phyloP scores from a whole-genome alignment of 2,797 vertebrate genomes.

The Rhinoraja longicauda region DNA sequence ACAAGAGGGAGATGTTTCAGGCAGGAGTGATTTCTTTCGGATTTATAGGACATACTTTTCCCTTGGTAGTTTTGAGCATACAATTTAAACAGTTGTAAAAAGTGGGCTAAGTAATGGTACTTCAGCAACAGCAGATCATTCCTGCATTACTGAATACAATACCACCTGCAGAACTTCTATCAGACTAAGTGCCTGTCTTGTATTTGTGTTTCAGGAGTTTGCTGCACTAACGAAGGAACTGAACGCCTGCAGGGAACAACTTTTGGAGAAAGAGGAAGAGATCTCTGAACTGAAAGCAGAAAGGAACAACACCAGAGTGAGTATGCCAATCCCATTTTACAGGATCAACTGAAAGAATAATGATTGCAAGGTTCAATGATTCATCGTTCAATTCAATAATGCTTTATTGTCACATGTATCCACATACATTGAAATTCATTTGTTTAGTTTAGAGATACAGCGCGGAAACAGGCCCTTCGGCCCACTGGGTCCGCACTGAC shows the following conservation, averaged over 20 bases:
- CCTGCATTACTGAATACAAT: no score
- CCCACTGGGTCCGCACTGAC: no score
- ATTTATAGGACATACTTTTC: background rate
- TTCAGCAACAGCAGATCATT: no score
- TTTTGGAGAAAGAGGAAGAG: slow-evolving; percentile 92
- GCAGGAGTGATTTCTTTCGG: background rate
- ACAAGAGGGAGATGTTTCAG: background rate
- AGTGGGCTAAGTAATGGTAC: background rate
- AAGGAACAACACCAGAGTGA: slow-evolving; percentile 92
- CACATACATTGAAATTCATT: no score
- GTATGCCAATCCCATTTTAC: slow-evolving; percentile 40
- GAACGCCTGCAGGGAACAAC: slow-evolving; percentile 85
- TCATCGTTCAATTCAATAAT: no score
- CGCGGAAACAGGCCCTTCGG: no score
- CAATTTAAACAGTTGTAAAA: background rate
- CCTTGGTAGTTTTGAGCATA: background rate
- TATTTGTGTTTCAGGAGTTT: slow-evolving; percentile 71
- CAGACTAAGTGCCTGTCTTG: background rate
- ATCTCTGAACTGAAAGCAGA: slow-evolving; percentile 96
- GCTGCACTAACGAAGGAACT: slow-evolving; percentile 89
- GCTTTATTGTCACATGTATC: no score
- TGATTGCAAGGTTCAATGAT: background rate
- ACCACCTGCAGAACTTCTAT: background rate
- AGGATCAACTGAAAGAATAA: background rate
- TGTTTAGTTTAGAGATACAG: no score